phyloP scores from a whole-genome alignment of 1,140 invertebrate genomes.

The Cardiocondyla obscurior region DNA sequence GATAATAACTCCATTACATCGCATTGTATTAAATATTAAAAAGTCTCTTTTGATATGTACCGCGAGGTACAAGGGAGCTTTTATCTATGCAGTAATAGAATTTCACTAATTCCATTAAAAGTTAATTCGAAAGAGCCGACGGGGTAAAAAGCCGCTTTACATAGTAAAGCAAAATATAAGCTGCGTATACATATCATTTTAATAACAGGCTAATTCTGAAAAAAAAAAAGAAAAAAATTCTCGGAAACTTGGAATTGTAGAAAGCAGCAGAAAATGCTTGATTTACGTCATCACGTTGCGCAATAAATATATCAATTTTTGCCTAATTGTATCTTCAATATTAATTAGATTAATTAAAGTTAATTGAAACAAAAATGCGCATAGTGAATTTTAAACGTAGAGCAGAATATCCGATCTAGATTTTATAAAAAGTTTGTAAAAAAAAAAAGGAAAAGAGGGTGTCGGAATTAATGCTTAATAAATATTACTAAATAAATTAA shows the following conservation, averaged over 20 bases:
- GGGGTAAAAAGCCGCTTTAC: conserved; percentile 22
- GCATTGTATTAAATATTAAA: conserved; percentile 23
- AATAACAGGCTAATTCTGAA: conserved; percentile 3
- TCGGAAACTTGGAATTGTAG: background rate
- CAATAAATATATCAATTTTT: too few relatives aligned
- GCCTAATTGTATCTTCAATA: too few relatives aligned
- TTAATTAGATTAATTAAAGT: too few relatives aligned
- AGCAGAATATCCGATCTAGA: too few relatives aligned
- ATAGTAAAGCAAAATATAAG: conserved; percentile 38
- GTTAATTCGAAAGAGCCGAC: conserved; percentile 25
- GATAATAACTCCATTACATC: conserved; percentile 16
- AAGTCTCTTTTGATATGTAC: conserved; percentile 28
- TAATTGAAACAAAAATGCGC: too few relatives aligned
- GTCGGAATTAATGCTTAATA: background rate
- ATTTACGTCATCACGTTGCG: background rate
- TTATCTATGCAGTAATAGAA: conserved; percentile 43
- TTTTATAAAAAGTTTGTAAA: too few relatives aligned
- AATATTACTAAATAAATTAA: background rate
- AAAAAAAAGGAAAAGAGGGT: too few relatives aligned
- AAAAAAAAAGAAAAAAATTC: too few relatives aligned
- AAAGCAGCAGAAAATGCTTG: background rate
- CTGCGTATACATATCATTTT: conserved; percentile 28
- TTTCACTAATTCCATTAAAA: conserved; percentile 45
- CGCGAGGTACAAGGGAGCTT: conserved; percentile 13
- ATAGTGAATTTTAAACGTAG: too few relatives aligned